phyloP scores from a whole-genome alignment of 2,113 vertebrate species.

The Monopterus albus region DNA sequence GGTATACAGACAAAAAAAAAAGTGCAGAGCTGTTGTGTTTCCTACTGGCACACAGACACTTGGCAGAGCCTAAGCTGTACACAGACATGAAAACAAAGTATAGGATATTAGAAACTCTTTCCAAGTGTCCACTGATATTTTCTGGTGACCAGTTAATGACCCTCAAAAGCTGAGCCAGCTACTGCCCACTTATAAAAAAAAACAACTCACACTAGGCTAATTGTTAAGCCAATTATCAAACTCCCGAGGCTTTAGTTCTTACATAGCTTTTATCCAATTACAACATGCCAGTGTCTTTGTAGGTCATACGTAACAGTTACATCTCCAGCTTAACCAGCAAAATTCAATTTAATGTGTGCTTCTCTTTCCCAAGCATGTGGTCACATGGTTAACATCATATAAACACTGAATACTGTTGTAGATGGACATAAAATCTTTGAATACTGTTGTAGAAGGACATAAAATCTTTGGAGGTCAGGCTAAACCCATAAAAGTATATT shows the following conservation, averaged over 20 bases:
- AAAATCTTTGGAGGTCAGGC: neutral
- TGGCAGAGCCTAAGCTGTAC: neutral
- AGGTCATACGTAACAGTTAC: constrained; percentile 18
- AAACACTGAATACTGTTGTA: constrained; percentile 24
- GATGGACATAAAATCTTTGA: constrained; percentile 8
- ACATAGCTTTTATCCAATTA: constrained; percentile 45
- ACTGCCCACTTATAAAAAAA: constrained; percentile 33
- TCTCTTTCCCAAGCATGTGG: constrained; percentile 20
- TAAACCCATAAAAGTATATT: constrained; percentile 11
- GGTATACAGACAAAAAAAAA: constrained; percentile 31
- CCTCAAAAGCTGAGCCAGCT: neutral
- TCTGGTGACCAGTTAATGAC: constrained; percentile 13
- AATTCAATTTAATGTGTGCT: neutral
- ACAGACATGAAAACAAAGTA: constrained; percentile 2
- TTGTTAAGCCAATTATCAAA: constrained; percentile 46
- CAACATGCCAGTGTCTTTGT: constrained; percentile 51
- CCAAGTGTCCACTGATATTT: constrained; percentile 29
- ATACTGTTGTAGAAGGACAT: constrained; percentile 17
- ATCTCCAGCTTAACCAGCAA: constrained; percentile 6
- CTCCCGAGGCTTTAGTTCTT: constrained; percentile 18
- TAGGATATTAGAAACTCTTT: neutral
- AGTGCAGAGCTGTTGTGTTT: constrained; percentile 38
- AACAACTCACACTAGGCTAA: constrained; percentile 10
- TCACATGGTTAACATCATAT: constrained; percentile 6
- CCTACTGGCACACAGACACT: constrained; percentile 1